Evolutionary conservation across 2,888 invertebrate species (phyloP).

Genomic region (Drosophila aldrichi): DNA sequence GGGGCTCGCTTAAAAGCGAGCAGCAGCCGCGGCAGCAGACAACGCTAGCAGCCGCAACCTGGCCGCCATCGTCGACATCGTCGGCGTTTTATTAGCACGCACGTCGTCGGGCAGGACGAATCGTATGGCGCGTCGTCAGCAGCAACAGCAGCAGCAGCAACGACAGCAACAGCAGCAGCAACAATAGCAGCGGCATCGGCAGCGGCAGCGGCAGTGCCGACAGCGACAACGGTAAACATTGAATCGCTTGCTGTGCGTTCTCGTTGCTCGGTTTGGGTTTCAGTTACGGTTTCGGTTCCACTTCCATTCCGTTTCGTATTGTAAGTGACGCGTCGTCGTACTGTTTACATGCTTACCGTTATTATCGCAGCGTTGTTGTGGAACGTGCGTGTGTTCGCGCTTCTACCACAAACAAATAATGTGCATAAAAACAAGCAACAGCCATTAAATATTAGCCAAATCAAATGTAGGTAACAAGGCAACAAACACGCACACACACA

Average conservation of each 20-base stretch:
- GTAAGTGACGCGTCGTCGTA: slow-evolving; percentile 35
- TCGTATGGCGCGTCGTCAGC: slow-evolving; percentile 65
- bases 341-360: slow-evolving; percentile 47
- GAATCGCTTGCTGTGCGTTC: slow-evolving; percentile 30
- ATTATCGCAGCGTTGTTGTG: slow-evolving; percentile 44
- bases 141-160: slow-evolving; percentile 25
- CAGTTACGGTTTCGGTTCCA: slow-evolving; percentile 42
- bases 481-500: slow-evolving; percentile 20
- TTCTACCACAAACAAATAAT: slow-evolving; percentile 44
- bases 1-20: slow-evolving; percentile 38
- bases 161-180: background rate
- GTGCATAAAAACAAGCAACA: slow-evolving; percentile 60
- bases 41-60: slow-evolving; percentile 46
- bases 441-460: slow-evolving; percentile 66
- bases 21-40: slow-evolving; percentile 13
- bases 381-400: slow-evolving; percentile 21
- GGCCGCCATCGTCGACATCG: slow-evolving; percentile 38
- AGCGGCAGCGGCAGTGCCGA: background rate
- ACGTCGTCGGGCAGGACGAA: slow-evolving; percentile 79
- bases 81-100: slow-evolving; percentile 76
- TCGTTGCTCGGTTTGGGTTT: slow-evolving; percentile 27
- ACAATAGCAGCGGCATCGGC: background rate
- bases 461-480: slow-evolving; percentile 56
- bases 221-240: slow-evolving; percentile 35
- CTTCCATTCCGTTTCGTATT: slow-evolving; percentile 43